Evolutionary conservation across 2,113 vertebrate species (phyloP), one percentile per base, ranked within the genome.

Genomic region (Vidua macroura): DNA sequence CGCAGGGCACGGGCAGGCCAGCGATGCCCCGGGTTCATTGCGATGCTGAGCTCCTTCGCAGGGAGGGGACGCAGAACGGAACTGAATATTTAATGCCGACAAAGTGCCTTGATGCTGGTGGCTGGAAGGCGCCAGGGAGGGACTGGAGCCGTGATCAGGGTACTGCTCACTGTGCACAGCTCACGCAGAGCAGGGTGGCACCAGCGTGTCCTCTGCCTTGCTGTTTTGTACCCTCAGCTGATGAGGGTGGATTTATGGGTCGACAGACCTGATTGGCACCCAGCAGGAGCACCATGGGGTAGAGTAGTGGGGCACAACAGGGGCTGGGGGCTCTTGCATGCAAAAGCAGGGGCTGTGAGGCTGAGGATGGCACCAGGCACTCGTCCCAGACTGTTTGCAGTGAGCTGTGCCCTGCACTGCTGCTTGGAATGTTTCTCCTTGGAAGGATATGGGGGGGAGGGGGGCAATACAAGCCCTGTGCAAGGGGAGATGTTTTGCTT

Each of bases 31-130:
- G 0, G 35, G 81, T 89, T 96, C 93, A 90, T 80, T 93, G 90
- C 13, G 0, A 85, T 93, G 85, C 92, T 76, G 72, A 92, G 41
- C 92, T 87, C 90, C 55, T 88, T 41, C 11, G 0, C 82, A 51
- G 55, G 75, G 75, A 85, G 63, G 35, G 72, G 51, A 83, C 39
- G 88, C 60, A 88, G 88, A 94, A 91, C 27, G 7, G 72, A 94
- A 74, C 79, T 86, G 93, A 92, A 92, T 94, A 85, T 96, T 96
- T 96, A 95, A 96, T 96, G 88, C 59, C 0, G 2, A 62, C 88
- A 88, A 73, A 93, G 58, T 80, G 92, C 85, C 60, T 90, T 69
- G 75, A 78, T 2, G 33, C 60, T n/a, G 52, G 80, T 67, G 69
- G 70, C 80, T 92, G 84, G 73, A 89, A 92, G 74, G 82, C 66